A percentile compares a stretch with the other conserved stretches of the same genome.
phyloP scores from a whole-genome alignment of 2,888 invertebrate genomes.

The Fissipunctia ypsillon region DNA sequence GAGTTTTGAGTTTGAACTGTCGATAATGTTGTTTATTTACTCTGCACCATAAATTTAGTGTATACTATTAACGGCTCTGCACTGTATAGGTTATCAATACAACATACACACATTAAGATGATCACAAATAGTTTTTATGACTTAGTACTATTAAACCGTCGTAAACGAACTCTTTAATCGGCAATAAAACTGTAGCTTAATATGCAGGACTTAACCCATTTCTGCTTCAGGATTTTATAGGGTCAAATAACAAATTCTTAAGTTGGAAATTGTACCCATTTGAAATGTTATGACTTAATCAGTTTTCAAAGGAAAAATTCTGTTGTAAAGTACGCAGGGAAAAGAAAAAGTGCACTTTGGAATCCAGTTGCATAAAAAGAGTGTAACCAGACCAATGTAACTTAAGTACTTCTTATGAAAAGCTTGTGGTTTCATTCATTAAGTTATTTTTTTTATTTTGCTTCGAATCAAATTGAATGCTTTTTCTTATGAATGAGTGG shows the following conservation, averaged over 20 bases:
- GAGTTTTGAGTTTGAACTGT: not conserved
- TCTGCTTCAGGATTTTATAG: constrained; percentile 16
- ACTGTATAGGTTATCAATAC: constrained; percentile 4
- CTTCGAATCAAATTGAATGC: constrained; percentile 11
- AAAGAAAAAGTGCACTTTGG: constrained; percentile 32
- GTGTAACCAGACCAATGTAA: constrained; percentile 20
- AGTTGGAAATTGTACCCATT: constrained; percentile 15
- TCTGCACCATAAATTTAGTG: too few species aligned
- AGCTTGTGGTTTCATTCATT: constrained; percentile 12
- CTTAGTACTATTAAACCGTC: constrained; percentile 33
- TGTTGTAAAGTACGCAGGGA: not conserved
- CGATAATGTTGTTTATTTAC: not conserved
- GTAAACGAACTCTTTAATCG: constrained; percentile 38
- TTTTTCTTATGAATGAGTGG: not conserved
- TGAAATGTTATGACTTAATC: constrained; percentile 45
- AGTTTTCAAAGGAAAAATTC: constrained; percentile 33
- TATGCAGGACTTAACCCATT: constrained; percentile 49
- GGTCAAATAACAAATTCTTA: constrained; percentile 45
- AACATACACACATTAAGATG: constrained; percentile 12
- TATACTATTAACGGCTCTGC: too few species aligned
- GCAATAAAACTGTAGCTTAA: constrained; percentile 36
- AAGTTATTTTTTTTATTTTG: not conserved
- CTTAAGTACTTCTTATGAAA: constrained; percentile 22
- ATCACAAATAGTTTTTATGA: constrained; percentile 45
- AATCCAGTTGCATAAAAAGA: constrained; percentile 10